These are phyloP conservation scores for Syngnathus typhle DNA, from an alignment of 2,113 vertebrate genomes.

Conservation along the genomic window DNA sequence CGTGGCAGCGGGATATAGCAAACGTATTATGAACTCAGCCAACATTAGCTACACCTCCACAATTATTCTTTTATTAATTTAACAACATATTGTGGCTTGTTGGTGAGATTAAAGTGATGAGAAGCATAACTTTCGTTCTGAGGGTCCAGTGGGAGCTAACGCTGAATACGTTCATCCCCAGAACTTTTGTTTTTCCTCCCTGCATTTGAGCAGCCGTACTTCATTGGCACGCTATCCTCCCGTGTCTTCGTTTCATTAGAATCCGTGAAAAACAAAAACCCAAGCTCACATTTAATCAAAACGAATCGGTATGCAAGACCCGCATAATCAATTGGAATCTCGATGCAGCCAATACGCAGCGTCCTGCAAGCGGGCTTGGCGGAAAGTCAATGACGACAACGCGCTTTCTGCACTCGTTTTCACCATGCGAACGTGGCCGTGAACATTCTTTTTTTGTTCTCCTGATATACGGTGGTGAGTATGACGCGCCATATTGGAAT, in stretches of 20 bases:
- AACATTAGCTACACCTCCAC: background rate
- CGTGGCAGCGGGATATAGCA: background rate
- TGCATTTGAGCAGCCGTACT: constrained; percentile 21
- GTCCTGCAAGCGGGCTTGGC: constrained; percentile 66
- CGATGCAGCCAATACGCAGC: constrained; percentile 68
- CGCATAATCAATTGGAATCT: constrained; percentile 76
- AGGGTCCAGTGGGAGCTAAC: background rate
- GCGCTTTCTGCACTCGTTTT: constrained; percentile 53
- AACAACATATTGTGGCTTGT: background rate
- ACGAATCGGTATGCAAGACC: constrained; percentile 69
- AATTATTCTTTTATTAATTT: background rate
- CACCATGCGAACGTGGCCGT: constrained; percentile 52
- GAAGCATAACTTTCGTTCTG: background rate
- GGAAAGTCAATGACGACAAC: constrained; percentile 62
- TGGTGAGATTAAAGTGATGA: background rate
- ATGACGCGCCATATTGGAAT: constrained; percentile 46
- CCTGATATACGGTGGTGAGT: constrained; percentile 39
- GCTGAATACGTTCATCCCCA: background rate
- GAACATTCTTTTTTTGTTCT: constrained; percentile 22
- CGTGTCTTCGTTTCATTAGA: constrained; percentile 68
- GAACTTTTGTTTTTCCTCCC: background rate
- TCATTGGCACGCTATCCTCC: constrained; percentile 39
- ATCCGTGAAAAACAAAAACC: constrained; percentile 63
- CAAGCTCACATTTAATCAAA: constrained; percentile 73
- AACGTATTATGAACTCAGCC: background rate